Percentiles rank a stretch among this genome's conserved stretches.
These are phyloP conservation scores for Mungos mungo DNA, from an alignment of 2,113 vertebrate species.

Conservation along the genomic window DNA sequence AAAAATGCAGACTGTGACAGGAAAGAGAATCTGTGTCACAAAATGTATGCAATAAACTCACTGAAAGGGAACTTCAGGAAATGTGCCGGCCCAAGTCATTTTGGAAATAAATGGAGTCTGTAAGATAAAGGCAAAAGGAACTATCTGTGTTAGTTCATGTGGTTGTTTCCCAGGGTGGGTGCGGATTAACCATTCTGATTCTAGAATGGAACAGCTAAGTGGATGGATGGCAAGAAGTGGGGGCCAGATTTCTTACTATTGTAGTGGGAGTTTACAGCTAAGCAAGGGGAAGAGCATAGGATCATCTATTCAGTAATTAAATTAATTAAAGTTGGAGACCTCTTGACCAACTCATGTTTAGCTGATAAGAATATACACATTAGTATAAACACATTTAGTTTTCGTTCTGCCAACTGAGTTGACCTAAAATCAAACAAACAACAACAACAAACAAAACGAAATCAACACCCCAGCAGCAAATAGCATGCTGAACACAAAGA, in stretches of 20 bases:
- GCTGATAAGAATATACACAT: background rate
- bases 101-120: background rate
- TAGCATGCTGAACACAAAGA: background rate
- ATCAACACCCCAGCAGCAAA: background rate
- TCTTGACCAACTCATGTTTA: background rate
- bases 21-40: background rate
- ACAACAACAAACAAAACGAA: too few species aligned
- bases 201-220: background rate
- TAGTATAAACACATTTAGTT: background rate
- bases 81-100: background rate
- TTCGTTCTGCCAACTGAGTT: background rate
- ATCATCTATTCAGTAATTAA: background rate
- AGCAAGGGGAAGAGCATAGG: background rate
- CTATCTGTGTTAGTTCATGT: background rate
- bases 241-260: background rate
- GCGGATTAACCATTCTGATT: background rate
- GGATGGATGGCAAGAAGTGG: background rate
- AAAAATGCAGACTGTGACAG: background rate
- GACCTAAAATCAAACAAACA: background rate
- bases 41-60: background rate
- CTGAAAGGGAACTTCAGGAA: background rate
- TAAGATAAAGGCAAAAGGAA: background rate
- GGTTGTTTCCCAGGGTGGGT: background rate
- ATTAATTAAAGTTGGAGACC: background rate
- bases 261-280: background rate